Evolutionary conservation across 2,888 invertebrate species (phyloP).

Genomic region (Microchrysa polita): DNA sequence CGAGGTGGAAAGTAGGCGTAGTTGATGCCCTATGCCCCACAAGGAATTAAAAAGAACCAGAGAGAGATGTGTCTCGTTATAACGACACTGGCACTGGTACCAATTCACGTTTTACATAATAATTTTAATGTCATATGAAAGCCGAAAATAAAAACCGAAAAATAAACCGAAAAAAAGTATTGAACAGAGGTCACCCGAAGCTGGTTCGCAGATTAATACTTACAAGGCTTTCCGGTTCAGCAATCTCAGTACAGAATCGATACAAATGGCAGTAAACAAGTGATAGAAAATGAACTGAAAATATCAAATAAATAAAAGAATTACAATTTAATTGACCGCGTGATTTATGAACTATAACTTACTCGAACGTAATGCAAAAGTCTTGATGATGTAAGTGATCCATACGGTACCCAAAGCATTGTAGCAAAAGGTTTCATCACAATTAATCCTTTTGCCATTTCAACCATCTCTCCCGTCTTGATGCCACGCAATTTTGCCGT

Average conservation of each 20-base stretch:
- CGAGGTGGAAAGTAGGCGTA: too few species aligned
- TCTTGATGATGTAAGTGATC: slow-evolving; percentile 69
- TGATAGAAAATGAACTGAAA: slow-evolving; percentile 75
- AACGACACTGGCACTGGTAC: too few species aligned
- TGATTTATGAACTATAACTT: slow-evolving; percentile 47
- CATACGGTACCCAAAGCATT: slow-evolving; percentile 75
- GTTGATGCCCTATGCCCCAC: too few species aligned
- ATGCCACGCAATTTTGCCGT: slow-evolving; percentile 76
- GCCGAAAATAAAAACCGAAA: too few species aligned
- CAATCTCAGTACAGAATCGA: slow-evolving; percentile 74
- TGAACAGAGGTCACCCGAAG: too few species aligned
- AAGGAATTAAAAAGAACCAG: too few species aligned
- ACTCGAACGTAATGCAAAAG: slow-evolving; percentile 73
- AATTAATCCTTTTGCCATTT: slow-evolving; percentile 67
- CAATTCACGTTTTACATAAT: too few species aligned
- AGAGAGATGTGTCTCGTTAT: too few species aligned
- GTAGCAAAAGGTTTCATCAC: slow-evolving; percentile 73
- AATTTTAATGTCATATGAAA: too few species aligned
- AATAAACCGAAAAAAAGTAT: too few species aligned
- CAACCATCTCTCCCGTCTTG: slow-evolving; percentile 71
- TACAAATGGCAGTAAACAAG: slow-evolving; percentile 78
- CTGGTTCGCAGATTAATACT: too few species aligned
- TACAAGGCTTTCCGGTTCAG: slow-evolving; percentile 77
- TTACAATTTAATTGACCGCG: neutral
- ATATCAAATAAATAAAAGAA: neutral